Conservation (phyloP, 2,888 invertebrate genomes). For the Galeruca laticollis region DNA sequence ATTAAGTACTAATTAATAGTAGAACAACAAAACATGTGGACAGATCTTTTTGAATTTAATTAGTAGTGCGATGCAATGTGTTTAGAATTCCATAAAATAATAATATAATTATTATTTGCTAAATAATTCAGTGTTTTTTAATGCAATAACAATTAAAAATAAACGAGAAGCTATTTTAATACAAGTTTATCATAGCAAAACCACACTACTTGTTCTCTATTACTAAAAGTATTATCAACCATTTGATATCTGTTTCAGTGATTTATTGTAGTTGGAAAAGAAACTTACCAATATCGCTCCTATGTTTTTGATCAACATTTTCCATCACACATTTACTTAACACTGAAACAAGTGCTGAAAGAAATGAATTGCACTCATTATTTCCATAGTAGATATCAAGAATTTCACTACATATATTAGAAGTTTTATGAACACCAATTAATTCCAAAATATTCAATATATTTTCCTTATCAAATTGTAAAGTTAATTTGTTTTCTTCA, state of each 20-base stretch:
- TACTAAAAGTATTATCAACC: background rate
- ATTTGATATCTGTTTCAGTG: background rate
- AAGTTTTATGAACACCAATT: constrained; percentile 51
- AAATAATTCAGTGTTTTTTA: too few species aligned
- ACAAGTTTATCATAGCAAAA: too few species aligned
- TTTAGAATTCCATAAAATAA: too few species aligned
- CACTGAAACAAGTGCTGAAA: constrained; percentile 41
- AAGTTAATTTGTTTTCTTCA: constrained; percentile 38
- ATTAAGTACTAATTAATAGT: too few species aligned
- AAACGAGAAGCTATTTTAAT: too few species aligned
- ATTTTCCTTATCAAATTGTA: constrained; percentile 52
- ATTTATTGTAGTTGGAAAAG: background rate
- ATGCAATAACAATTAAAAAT: too few species aligned
- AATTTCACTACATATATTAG: constrained; percentile 39
- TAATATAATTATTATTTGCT: too few species aligned
- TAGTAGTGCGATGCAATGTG: too few species aligned
- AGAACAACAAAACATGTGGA: too few species aligned
- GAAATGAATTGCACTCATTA: constrained; percentile 36
- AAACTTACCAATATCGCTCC: constrained; percentile 29
- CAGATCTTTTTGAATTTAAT: too few species aligned
- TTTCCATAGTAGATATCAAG: constrained; percentile 40
- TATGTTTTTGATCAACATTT: constrained; percentile 29
- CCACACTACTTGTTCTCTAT: too few species aligned
- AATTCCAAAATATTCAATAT: constrained; percentile 51
- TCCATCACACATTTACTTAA: constrained; percentile 35